Evolutionary conservation across 1,140 invertebrate genomes (phyloP), one percentile per base, ranked within the genome.

Genomic region (Tetramorium alpestre): DNA sequence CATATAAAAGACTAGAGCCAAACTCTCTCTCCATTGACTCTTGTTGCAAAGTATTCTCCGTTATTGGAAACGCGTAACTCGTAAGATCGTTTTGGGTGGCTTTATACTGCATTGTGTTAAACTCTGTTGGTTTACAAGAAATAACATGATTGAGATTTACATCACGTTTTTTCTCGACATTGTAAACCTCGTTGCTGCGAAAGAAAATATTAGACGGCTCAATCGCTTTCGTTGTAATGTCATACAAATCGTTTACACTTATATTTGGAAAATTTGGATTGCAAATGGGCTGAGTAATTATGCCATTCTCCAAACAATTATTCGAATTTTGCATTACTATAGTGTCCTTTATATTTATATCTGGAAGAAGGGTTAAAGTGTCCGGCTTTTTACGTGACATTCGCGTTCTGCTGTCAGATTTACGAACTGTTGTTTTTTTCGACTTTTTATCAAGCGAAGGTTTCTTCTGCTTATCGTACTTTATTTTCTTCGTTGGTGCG

Each of bases 241-340:
- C 7, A 18, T 58, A 38, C 13, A 60, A 70, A 25, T 33, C 16
- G 7, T 51, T 51, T 47, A 38, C n/a, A 33, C 13, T 69, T 47
- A 25, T 51, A 22, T 33, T 65, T 8, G 8, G 5, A 49, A 25
- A 33, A 44, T 72, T 33, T 1, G 47, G 41, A 44, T 78, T 58
- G 22, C 58, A 72, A 11, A 51, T 16, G 22, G 62, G 85, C 3
- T 56, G 49, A 62, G 25, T 58, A 38, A 64, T 47, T 72, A 82
- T 65, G 33, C 87, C 62, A 54, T 86, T 89, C 28, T 38, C 60
- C 8, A 73, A 47, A 25, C 89, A 87, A 69, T 82, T 65, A 70
- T 75, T 64, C 8, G 25, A 10, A 75, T 58, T 49, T 72, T 87
- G 38, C 1, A 75, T 22, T 60, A 51, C 7, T n/a, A 22, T 18